Evolutionary conservation across 2,113 vertebrate genomes (phyloP).

Genomic region (Eudyptes chrysolophus): DNA sequence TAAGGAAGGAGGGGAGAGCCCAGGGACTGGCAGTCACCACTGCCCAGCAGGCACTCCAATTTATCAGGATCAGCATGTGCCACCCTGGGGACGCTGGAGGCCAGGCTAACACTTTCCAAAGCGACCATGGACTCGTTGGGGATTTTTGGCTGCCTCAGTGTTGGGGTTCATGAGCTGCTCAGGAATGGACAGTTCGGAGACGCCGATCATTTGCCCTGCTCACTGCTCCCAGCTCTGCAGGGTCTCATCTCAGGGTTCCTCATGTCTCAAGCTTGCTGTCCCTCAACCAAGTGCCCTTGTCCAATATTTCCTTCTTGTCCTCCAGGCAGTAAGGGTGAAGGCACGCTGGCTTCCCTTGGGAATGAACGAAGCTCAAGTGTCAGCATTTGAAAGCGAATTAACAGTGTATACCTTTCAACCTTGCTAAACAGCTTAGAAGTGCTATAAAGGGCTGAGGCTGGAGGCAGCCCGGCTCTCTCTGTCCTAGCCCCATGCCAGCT

Average conservation of each 20-base stretch:
- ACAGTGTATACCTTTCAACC: not conserved
- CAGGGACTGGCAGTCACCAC: not conserved
- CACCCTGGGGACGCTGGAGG: not conserved
- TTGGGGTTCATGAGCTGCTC: not conserved
- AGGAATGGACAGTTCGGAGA: not conserved
- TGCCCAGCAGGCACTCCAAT: accelerated
- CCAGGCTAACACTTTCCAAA: not conserved
- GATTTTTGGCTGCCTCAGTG: not conserved
- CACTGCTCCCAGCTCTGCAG: not conserved
- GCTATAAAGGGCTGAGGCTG: not conserved
- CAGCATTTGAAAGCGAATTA: constrained; percentile 1
- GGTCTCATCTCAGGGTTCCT: constrained; percentile 55
- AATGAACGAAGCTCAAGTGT: not conserved
- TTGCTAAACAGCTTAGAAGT: not conserved
- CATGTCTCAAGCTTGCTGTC: not conserved
- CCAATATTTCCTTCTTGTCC: not conserved
- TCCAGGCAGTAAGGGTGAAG: not conserved
- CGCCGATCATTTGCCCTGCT: accelerated
- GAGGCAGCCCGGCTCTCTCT: not conserved
- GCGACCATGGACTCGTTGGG: not conserved
- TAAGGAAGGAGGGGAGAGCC: not conserved
- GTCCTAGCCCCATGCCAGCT: not conserved
- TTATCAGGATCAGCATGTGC: not conserved
- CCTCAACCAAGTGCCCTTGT: not conserved
- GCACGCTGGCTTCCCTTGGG: not conserved